phyloP scores from a whole-genome alignment of 2,888 invertebrate species.

The Rotaria magnacalcarata region DNA sequence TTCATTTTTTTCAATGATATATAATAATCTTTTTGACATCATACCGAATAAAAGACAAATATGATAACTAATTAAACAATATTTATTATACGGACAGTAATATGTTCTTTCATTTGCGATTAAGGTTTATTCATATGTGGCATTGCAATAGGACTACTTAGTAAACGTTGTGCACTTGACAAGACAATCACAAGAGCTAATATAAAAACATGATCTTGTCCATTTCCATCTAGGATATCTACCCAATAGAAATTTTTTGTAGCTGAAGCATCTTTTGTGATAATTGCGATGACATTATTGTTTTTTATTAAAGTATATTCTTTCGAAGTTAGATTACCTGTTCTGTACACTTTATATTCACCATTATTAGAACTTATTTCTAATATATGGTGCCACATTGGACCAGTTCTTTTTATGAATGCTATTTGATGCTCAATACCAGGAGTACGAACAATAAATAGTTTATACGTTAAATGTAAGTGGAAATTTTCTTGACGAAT shows the following conservation, averaged over 20 bases:
- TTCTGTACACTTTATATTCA: not conserved
- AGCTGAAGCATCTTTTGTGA: not conserved
- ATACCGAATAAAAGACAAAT: too few species aligned
- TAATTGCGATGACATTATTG: not conserved
- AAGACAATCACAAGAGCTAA: not conserved
- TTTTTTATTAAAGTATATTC: not conserved
- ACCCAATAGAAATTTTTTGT: not conserved
- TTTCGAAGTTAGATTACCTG: not conserved
- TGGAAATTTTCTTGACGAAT: constrained; percentile 1
- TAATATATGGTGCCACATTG: not conserved
- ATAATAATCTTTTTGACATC: too few species aligned
- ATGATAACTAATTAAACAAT: too few species aligned
- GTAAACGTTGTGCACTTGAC: not conserved
- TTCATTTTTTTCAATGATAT: too few species aligned
- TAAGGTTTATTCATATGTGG: not conserved
- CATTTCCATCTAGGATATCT: not conserved
- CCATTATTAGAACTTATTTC: not conserved
- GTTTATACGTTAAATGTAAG: not conserved
- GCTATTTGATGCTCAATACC: not conserved
- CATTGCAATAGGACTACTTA: not conserved
- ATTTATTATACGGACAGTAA: too few species aligned
- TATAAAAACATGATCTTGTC: not conserved
- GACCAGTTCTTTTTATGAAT: not conserved
- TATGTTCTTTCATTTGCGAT: too few species aligned
- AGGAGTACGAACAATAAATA: not conserved